A percentile compares a stretch with the other conserved stretches of the same genome.
phyloP scores from a whole-genome alignment of 2,797 vertebrate genomes.

The Microctenopoma steveboyesi region DNA sequence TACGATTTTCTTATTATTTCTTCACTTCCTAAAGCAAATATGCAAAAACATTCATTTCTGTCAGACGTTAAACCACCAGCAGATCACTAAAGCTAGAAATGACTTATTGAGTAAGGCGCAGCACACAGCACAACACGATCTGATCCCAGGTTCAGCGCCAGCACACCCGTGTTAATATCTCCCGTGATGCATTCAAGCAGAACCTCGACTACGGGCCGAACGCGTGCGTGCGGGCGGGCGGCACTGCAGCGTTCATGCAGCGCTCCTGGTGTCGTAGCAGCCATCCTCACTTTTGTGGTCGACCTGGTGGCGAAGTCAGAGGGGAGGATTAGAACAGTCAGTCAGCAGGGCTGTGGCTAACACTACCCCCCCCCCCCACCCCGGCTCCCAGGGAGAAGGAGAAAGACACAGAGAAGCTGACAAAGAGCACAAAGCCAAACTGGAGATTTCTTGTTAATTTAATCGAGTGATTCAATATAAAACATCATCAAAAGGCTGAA shows the following conservation, averaged over 20 bases:
- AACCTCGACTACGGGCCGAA: neutral
- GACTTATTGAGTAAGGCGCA: neutral
- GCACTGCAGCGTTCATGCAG: conserved; percentile 41
- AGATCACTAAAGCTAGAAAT: neutral
- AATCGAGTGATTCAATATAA: conserved; percentile 76
- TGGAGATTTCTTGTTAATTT: conserved; percentile 71
- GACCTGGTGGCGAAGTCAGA: conserved; percentile 77
- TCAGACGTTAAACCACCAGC: neutral
- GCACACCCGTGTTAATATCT: conserved; percentile 9
- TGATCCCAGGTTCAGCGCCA: neutral
- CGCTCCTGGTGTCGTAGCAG: conserved; percentile 39
- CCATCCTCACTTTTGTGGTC: conserved; percentile 61
- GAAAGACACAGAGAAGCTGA: conserved; percentile 4
- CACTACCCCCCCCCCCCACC: neutral
- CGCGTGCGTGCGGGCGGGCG: neutral
- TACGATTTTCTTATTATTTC: no score
- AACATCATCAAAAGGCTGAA: conserved; percentile 66
- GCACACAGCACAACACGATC: no score
- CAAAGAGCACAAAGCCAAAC: conserved; percentile 57
- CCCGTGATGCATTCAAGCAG: conserved; percentile 18
- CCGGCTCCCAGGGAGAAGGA: neutral
- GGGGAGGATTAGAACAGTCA: conserved; percentile 48
- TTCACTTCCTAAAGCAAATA: no score
- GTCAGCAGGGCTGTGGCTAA: neutral
- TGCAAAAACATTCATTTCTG: neutral